Evolutionary conservation across 2,888 invertebrate species (phyloP).

Genomic region (Tenthredo livida): DNA sequence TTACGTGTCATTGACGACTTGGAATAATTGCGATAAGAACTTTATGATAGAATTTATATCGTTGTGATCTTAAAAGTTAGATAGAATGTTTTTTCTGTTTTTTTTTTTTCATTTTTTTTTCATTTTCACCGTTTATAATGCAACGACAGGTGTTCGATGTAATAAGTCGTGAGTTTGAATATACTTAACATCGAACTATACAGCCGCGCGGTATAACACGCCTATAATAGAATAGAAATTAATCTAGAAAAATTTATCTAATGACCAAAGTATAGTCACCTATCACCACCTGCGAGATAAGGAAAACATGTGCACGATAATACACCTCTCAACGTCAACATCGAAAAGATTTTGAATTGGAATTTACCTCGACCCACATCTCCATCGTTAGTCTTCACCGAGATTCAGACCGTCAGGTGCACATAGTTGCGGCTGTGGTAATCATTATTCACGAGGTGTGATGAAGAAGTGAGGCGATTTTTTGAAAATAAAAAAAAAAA

Average conservation of each 20-base stretch:
- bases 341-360: not conserved
- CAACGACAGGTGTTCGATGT: not conserved
- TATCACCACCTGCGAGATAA: constrained; percentile 32
- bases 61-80: too few relatives aligned
- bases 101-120: not conserved
- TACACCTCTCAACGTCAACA: not conserved
- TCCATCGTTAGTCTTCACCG: not conserved
- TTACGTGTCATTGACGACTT: not conserved
- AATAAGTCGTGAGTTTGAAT: not conserved
- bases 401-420: not conserved
- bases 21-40: not conserved
- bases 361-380: not conserved
- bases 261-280: not conserved
- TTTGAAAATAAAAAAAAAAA: too few relatives aligned
- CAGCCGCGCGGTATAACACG: too few relatives aligned
- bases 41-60: not conserved
- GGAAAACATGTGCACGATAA: constrained; percentile 10
- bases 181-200: not conserved
- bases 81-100: too few relatives aligned
- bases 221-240: not conserved
- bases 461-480: not conserved
- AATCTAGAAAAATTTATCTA: constrained; percentile 7
- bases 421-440: too few relatives aligned
- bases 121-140: too few relatives aligned
- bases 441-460: not conserved